A percentile compares a stretch with the other conserved stretches of the same genome.
Conservation (phyloP, 2,888 invertebrate genomes). For the Drosophila formosana region DNA sequence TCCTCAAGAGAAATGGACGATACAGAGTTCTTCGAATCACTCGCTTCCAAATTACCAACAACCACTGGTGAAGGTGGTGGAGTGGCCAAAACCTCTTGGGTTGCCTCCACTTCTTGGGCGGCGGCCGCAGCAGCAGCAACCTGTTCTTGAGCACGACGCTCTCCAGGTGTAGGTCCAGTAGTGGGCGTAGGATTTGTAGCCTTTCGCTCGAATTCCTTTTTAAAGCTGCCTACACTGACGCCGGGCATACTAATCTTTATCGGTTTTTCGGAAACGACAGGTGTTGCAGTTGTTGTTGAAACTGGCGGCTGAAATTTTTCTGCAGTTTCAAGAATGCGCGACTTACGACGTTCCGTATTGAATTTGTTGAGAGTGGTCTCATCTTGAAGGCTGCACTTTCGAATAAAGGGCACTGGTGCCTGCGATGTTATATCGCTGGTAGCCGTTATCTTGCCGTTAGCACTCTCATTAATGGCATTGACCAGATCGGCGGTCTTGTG, state of each 20-base stretch:
- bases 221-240: slow-evolving; percentile 94
- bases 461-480: slow-evolving; percentile 81
- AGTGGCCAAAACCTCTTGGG: slow-evolving; percentile 71
- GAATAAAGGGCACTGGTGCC: slow-evolving; percentile 67
- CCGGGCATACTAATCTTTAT: slow-evolving; percentile 93
- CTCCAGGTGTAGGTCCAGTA: slow-evolving; percentile 83
- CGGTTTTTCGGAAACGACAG: slow-evolving; percentile 86
- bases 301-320: slow-evolving; percentile 88
- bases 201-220: slow-evolving; percentile 93
- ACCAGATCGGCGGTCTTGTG: slow-evolving; percentile 85
- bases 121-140: slow-evolving; percentile 78
- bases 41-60: slow-evolving; percentile 81
- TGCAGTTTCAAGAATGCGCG: slow-evolving; percentile 89
- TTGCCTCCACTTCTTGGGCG: slow-evolving; percentile 58
- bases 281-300: slow-evolving; percentile 20
- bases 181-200: slow-evolving; percentile 87
- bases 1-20: slow-evolving; percentile 87
- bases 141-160: slow-evolving; percentile 79
- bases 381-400: slow-evolving; percentile 85
- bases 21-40: slow-evolving; percentile 87
- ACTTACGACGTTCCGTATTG: slow-evolving; percentile 88
- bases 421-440: slow-evolving; percentile 23
- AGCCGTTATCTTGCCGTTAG: slow-evolving; percentile 39
- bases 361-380: slow-evolving; percentile 83
- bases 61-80: slow-evolving; percentile 81